phyloP scores from a whole-genome alignment of 2,113 vertebrate genomes.

The Coptodon bakossiorum region DNA sequence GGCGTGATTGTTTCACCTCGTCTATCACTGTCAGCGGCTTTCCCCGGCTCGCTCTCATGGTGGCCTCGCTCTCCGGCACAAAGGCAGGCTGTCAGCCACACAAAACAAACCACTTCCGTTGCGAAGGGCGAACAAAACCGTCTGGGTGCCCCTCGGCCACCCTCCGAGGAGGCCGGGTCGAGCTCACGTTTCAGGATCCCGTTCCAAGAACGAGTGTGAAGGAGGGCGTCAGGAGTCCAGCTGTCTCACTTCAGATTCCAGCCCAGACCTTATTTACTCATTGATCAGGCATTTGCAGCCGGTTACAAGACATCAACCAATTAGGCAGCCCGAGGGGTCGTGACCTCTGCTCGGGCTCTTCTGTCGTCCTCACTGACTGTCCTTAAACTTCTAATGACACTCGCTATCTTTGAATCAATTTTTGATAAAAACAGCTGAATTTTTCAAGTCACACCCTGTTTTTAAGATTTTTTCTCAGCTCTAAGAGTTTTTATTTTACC shows the following conservation, averaged over 20 bases:
- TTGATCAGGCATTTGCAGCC: not conserved
- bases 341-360: not conserved
- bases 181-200: constrained; percentile 44
- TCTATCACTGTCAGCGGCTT: constrained; percentile 66
- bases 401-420: not conserved
- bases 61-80: constrained; percentile 47
- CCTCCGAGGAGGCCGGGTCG: constrained; percentile 15
- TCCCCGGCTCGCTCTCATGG: constrained; percentile 36
- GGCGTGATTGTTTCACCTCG: constrained; percentile 52
- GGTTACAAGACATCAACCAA: not conserved
- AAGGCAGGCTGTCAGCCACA: constrained; percentile 53
- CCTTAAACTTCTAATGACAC: not conserved
- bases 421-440: not conserved
- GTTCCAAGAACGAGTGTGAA: constrained; percentile 28
- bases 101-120: constrained; percentile 65
- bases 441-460: too few species aligned
- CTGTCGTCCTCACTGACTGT: not conserved
- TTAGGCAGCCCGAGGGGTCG: not conserved
- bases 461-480: not conserved
- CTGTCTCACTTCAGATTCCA: not conserved
- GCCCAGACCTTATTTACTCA: not conserved
- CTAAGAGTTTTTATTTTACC: not conserved
- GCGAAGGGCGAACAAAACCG: constrained; percentile 38
- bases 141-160: not conserved
- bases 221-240: constrained; percentile 20